Conservation (phyloP, 2,113 vertebrate genomes). For the Talpa occidentalis region DNA sequence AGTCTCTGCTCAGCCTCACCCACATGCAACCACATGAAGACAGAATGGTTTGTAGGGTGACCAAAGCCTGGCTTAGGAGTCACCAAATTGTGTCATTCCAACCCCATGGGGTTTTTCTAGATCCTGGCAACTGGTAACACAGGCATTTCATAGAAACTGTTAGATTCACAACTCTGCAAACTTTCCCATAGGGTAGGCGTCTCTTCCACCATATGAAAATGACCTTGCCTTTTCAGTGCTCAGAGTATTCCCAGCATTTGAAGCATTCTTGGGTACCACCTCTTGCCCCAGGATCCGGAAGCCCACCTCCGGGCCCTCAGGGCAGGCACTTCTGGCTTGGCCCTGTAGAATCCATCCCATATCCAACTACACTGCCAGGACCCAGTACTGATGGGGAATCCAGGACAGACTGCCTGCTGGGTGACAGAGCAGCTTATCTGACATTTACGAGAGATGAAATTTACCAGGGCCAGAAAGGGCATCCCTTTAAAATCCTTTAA, state of each 20-base stretch:
- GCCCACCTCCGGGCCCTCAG: not conserved
- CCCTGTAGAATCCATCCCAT: not conserved
- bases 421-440: not conserved
- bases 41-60: conserved; percentile 5
- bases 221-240: not conserved
- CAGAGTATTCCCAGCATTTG: not conserved
- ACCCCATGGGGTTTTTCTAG: not conserved
- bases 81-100: not conserved
- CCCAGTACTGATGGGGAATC: not conserved
- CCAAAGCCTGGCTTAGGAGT: not conserved
- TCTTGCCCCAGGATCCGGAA: not conserved
- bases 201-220: not conserved
- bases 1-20: conserved; percentile 14
- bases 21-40: not conserved
- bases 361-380: not conserved
- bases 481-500: conserved; percentile 28
- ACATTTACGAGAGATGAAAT: not conserved
- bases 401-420: not conserved
- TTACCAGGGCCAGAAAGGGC: not conserved
- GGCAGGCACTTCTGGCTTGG: not conserved
- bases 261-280: not conserved
- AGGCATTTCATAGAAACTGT: not conserved
- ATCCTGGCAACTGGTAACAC: not conserved
- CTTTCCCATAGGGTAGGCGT: not conserved
- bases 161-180: not conserved